These are phyloP conservation scores for Fringilla coelebs DNA, from an alignment of 2,797 vertebrate genomes.

Conservation along the genomic window DNA sequence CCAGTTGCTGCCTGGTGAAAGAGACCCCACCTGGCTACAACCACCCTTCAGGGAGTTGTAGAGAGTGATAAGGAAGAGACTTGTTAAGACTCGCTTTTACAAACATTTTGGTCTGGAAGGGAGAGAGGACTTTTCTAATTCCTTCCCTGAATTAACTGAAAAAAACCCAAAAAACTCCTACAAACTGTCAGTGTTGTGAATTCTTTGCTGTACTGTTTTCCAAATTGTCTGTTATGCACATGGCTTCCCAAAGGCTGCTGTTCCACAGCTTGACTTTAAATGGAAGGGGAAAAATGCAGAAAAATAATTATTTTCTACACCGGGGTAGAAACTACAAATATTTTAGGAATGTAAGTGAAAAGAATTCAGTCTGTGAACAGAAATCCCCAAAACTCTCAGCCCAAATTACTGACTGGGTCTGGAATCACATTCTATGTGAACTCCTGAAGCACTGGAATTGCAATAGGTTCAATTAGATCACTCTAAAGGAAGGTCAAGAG, in stretches of 20 bases:
- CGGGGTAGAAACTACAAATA: not conserved
- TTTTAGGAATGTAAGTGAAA: not conserved
- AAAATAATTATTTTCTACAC: not conserved
- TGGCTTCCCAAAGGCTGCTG: not conserved
- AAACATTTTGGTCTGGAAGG: not conserved
- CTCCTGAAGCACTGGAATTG: not conserved
- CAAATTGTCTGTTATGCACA: not conserved
- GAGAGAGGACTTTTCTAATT: not conserved
- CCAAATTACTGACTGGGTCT: not conserved
- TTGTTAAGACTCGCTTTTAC: not conserved
- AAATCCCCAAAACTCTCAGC: not conserved
- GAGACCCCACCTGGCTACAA: not conserved
- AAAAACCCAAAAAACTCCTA: not conserved
- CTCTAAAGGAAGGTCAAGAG: not conserved
- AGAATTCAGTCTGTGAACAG: not conserved
- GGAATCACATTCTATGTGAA: accelerated
- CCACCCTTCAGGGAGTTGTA: not conserved
- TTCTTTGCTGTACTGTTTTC: not conserved
- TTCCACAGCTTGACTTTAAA: not conserved
- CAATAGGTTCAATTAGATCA: not conserved
- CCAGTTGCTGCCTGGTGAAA: not conserved
- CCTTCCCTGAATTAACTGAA: not conserved
- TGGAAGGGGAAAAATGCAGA: not conserved
- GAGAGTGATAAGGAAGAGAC: not conserved
- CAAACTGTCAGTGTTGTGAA: not conserved